These are phyloP conservation scores for Girardia tigrina DNA, from an alignment of 2,888 invertebrate genomes.

Conservation along the genomic window DNA sequence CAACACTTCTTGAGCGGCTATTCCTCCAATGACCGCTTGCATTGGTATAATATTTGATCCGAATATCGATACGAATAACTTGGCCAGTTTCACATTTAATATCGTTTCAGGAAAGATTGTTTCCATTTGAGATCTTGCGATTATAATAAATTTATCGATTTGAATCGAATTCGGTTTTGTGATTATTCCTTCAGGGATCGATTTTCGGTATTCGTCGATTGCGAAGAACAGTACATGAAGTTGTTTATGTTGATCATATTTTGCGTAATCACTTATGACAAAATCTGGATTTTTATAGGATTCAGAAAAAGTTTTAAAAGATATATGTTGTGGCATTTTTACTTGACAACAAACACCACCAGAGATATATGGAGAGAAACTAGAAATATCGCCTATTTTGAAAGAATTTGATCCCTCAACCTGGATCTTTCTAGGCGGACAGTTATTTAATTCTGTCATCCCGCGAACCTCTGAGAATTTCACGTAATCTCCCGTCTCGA, in stretches of 20 bases:
- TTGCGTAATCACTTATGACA: slow-evolving; percentile 75
- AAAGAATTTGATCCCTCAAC: slow-evolving; percentile 78
- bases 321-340: slow-evolving; percentile 66
- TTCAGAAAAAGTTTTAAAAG: slow-evolving; percentile 60
- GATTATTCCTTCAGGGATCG: slow-evolving; percentile 57
- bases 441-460: slow-evolving; percentile 80
- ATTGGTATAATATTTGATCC: slow-evolving; percentile 61
- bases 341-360: slow-evolving; percentile 89
- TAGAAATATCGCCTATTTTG: slow-evolving; percentile 77
- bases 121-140: background rate
- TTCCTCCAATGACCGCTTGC: slow-evolving; percentile 81
- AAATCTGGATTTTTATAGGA: slow-evolving; percentile 69
- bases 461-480: slow-evolving; percentile 89
- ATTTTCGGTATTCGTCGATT: slow-evolving; percentile 60
- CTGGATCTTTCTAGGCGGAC: slow-evolving; percentile 73
- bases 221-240: slow-evolving; percentile 73
- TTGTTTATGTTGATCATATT: slow-evolving; percentile 75
- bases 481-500: slow-evolving; percentile 88
- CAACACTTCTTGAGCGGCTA: slow-evolving; percentile 90
- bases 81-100: slow-evolving; percentile 59
- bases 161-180: slow-evolving; percentile 61
- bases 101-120: slow-evolving; percentile 47
- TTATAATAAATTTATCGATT: slow-evolving; percentile 40
- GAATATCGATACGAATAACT: slow-evolving; percentile 63
- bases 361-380: slow-evolving; percentile 64